These are phyloP conservation scores for Pemphigus obesinymphae DNA, from an alignment of 1,140 invertebrate species.

Conservation along the genomic window DNA sequence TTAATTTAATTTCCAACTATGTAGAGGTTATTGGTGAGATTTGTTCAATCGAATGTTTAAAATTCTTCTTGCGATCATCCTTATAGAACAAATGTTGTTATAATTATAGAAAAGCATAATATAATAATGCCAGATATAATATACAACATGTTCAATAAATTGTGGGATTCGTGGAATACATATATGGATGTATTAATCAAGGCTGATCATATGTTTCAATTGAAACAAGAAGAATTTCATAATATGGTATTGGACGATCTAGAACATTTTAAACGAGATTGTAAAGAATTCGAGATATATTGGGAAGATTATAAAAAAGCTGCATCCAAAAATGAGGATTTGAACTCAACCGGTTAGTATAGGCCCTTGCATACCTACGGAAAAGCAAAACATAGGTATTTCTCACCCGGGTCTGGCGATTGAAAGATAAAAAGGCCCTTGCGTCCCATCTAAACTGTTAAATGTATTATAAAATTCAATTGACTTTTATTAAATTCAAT, in stretches of 20 bases:
- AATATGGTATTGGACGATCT: background rate
- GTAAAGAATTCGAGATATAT: background rate
- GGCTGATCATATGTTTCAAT: conserved; percentile 8
- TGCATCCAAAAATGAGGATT: background rate
- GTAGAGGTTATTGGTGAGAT: background rate
- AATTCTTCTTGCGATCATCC: background rate
- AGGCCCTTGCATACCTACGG: background rate
- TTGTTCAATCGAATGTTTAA: background rate
- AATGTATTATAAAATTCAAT: background rate
- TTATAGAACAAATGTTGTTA: background rate
- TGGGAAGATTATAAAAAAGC: background rate
- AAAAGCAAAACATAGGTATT: too few relatives aligned
- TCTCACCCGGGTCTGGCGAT: too few relatives aligned
- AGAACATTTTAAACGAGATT: background rate
- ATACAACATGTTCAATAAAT: background rate
- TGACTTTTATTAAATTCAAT: background rate
- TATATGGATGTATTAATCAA: background rate
- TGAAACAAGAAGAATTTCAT: background rate
- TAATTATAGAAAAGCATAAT: background rate
- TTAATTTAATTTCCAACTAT: background rate
- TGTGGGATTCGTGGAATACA: background rate
- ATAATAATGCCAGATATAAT: background rate
- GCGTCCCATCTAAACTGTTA: too few relatives aligned
- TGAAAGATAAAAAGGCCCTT: too few relatives aligned
- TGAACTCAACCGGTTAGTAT: background rate